phyloP scores from a whole-genome alignment of 1,140 invertebrate species.

The Temnothorax curvispinosus region DNA sequence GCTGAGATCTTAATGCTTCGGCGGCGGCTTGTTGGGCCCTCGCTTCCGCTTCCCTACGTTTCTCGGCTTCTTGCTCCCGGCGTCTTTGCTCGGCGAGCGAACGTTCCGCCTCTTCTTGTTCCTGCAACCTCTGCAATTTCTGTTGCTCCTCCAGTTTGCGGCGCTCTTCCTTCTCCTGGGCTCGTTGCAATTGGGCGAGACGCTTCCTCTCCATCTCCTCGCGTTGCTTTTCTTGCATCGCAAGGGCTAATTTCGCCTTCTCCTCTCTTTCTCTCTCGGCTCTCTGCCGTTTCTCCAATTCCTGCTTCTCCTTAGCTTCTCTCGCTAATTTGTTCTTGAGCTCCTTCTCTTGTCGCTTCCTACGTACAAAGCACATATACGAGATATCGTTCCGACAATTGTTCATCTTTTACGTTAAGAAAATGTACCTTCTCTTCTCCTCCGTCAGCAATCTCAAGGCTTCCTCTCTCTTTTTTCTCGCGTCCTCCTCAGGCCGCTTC shows the following conservation, averaged over 20 bases:
- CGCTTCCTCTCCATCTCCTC: conserved; percentile 82
- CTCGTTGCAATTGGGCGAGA: conserved; percentile 76
- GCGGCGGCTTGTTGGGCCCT: conserved; percentile 78
- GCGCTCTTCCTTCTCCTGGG: conserved; percentile 86
- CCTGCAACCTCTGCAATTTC: conserved; percentile 82
- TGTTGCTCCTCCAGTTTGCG: conserved; percentile 82
- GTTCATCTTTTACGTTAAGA: neutral
- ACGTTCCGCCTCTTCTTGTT: conserved; percentile 86
- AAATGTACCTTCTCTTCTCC: conserved; percentile 84
- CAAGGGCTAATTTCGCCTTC: conserved; percentile 78
- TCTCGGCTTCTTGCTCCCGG: conserved; percentile 84
- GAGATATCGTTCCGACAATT: neutral
- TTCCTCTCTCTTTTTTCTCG: conserved; percentile 82
- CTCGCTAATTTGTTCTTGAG: conserved; percentile 86
- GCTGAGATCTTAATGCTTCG: conserved; percentile 78
- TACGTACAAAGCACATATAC: conserved; percentile 53
- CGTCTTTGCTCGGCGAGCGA: conserved; percentile 86
- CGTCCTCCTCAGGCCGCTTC: conserved; percentile 80
- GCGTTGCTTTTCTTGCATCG: conserved; percentile 78
- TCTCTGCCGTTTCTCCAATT: conserved; percentile 82
- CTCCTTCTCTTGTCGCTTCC: conserved; percentile 87
- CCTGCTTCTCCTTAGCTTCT: conserved; percentile 86
- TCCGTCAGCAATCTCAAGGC: conserved; percentile 83
- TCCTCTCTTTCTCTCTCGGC: conserved; percentile 83
- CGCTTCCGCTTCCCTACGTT: conserved; percentile 78